phyloP scores from a whole-genome alignment of 2,888 invertebrate genomes.

The Mythimna lalbum region DNA sequence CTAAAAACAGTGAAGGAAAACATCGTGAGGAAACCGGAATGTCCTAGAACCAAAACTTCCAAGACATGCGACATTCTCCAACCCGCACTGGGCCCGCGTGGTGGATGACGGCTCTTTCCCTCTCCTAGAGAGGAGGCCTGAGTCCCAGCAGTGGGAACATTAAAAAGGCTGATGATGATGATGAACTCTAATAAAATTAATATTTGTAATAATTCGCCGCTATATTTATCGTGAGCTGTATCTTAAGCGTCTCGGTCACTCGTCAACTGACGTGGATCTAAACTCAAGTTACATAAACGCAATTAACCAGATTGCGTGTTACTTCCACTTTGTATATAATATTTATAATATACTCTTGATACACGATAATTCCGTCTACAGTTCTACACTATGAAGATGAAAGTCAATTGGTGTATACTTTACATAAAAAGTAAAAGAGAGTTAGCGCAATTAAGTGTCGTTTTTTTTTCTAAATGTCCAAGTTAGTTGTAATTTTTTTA shows the following conservation, averaged over 20 bases:
- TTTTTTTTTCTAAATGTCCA: not conserved
- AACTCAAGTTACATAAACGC: constrained; percentile 50
- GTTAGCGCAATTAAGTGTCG: not conserved
- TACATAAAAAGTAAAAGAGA: constrained; percentile 20
- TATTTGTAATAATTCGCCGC: not conserved
- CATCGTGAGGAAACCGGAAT: too few relatives aligned
- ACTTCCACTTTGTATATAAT: constrained; percentile 16
- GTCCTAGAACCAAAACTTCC: too few relatives aligned
- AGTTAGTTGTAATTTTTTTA: not conserved
- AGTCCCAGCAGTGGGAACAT: too few relatives aligned
- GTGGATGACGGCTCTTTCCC: too few relatives aligned
- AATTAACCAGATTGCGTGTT: constrained; percentile 43
- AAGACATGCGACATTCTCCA: too few relatives aligned
- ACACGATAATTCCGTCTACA: constrained; percentile 29
- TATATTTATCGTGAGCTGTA: constrained; percentile 14
- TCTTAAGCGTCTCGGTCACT: constrained; percentile 15
- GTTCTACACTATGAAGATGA: constrained; percentile 39
- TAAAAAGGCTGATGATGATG: too few relatives aligned
- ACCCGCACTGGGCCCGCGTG: too few relatives aligned
- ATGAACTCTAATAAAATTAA: not conserved
- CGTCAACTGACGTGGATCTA: constrained; percentile 28
- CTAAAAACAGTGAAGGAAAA: too few relatives aligned
- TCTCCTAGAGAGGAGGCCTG: too few relatives aligned
- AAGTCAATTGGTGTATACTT: constrained; percentile 26
- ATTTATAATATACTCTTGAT: constrained; percentile 15